These are phyloP conservation scores for Cossypha heuglini DNA, from an alignment of 2,797 vertebrate species.

Conservation along the genomic window DNA sequence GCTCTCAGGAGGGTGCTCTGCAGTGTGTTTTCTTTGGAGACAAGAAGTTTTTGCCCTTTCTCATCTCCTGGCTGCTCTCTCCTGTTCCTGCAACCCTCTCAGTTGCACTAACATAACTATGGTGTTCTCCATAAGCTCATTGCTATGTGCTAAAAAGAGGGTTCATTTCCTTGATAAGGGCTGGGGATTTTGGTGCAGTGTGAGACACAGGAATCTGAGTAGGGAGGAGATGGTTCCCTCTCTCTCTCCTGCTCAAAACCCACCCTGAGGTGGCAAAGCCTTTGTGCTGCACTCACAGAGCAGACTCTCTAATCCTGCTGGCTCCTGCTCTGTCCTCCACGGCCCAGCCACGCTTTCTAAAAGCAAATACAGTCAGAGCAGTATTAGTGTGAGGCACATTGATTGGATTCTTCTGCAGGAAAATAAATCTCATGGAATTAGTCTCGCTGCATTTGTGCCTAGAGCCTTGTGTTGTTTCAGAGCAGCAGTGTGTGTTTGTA, in stretches of 20 bases:
- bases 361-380: background rate
- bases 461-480: background rate
- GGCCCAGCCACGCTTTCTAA: background rate
- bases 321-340: background rate
- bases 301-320: background rate
- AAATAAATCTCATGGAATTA: background rate
- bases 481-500: background rate
- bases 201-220: background rate
- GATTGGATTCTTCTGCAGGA: background rate
- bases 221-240: background rate
- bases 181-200: background rate
- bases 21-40: slow-evolving; percentile 46
- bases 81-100: background rate
- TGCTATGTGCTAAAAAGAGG: background rate
- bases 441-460: background rate
- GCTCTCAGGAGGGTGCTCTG: slow-evolving; percentile 33
- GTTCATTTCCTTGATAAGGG: background rate
- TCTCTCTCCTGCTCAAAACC: background rate
- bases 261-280: background rate
- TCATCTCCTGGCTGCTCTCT: slow-evolving; percentile 12
- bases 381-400: background rate
- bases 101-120: slow-evolving; percentile 7
- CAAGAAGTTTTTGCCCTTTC: slow-evolving; percentile 22
- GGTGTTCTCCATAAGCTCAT: background rate
- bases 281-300: background rate